A percentile compares a stretch with the other conserved stretches of the same genome.
Evolutionary conservation across 2,888 invertebrate species (phyloP).

Genomic region (Nipponacmea schrenckii): DNA sequence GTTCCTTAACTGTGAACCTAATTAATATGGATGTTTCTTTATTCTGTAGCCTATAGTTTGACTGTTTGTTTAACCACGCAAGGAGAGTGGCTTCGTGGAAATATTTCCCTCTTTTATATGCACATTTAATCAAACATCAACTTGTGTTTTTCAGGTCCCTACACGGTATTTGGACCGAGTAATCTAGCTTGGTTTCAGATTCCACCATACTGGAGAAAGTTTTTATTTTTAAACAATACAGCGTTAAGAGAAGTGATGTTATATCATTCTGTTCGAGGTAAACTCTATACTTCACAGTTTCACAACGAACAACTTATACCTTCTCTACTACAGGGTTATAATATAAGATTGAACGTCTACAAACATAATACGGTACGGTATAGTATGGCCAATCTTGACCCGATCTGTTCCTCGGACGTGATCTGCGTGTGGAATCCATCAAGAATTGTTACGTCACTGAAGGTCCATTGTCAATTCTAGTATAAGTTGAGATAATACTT

Average conservation of each 20-base stretch:
- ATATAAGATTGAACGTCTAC: background rate
- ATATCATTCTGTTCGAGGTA: background rate
- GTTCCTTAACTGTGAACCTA: no score
- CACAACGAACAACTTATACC: background rate
- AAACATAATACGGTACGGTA: background rate
- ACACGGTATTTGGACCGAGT: background rate
- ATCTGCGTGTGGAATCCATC: no score
- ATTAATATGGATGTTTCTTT: background rate
- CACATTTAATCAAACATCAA: background rate
- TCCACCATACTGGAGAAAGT: background rate
- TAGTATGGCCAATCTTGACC: background rate
- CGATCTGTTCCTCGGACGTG: no score
- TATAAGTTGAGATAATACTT: no score
- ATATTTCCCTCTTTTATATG: background rate
- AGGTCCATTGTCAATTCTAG: background rate
- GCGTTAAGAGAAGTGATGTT: background rate
- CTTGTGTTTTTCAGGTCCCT: background rate
- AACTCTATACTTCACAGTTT: background rate
- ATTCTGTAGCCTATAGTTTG: background rate
- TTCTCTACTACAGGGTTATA: background rate
- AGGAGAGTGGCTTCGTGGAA: no score
- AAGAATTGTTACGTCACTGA: no score
- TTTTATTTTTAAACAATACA: background rate
- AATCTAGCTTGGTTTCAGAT: background rate
- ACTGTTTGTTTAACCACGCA: background rate